These are phyloP conservation scores for Polyodon spathula DNA, from an alignment of 2,113 vertebrate species.

Conservation along the genomic window DNA sequence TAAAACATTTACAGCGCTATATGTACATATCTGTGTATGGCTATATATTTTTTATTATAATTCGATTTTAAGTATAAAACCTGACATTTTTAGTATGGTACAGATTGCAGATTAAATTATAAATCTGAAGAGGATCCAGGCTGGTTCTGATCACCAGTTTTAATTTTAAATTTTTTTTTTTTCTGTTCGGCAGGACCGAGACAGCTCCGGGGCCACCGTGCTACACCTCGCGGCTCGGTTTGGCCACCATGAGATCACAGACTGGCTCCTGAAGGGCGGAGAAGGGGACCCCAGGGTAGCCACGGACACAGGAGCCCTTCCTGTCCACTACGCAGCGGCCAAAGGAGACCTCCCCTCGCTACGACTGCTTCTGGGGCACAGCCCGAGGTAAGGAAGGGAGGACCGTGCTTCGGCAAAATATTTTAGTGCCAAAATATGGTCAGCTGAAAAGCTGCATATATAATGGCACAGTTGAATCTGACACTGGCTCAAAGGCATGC, in stretches of 20 bases:
- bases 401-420: no score
- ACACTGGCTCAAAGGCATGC: neutral
- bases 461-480: neutral
- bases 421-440: no score
- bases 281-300: slow-evolving; percentile 65
- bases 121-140: no score
- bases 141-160: no score
- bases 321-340: slow-evolving; percentile 91
- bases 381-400: slow-evolving; percentile 70
- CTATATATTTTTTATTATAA: no score
- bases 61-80: no score
- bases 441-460: neutral
- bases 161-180: no score
- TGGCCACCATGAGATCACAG: slow-evolving; percentile 81
- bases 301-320: slow-evolving; percentile 82
- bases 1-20: no score
- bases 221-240: slow-evolving; percentile 93
- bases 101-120: no score
- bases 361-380: slow-evolving; percentile 71
- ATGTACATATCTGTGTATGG: no score
- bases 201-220: slow-evolving; percentile 86
- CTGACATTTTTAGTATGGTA: no score
- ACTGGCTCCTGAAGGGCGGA: slow-evolving; percentile 79
- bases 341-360: slow-evolving; percentile 90
- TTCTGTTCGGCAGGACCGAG: slow-evolving; percentile 63